phyloP scores from a whole-genome alignment of 2,888 invertebrate species.

The Eilema griseolum region DNA sequence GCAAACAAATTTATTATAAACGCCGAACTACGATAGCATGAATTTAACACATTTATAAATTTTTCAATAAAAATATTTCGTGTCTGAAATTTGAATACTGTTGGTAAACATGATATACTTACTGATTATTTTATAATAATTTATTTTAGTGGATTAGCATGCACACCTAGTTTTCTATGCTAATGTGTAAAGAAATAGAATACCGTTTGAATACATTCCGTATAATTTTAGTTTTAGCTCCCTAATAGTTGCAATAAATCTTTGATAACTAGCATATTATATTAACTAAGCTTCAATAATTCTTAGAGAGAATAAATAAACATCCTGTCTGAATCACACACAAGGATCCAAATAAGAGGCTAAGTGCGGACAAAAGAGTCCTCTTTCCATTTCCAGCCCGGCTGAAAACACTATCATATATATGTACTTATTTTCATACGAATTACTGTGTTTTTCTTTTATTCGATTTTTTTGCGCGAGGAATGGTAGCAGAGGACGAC shows the following conservation, averaged over 20 bases:
- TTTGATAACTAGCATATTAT: slow-evolving; percentile 21
- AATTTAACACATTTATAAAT: not conserved
- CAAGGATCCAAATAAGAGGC: too few species aligned
- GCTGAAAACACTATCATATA: slow-evolving; percentile 26
- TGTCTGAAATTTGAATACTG: slow-evolving; percentile 5
- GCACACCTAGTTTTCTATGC: slow-evolving; percentile 27
- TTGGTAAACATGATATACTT: not conserved
- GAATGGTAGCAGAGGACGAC: slow-evolving; percentile 90
- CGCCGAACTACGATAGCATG: not conserved
- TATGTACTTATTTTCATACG: slow-evolving; percentile 51
- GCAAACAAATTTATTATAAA: not conserved
- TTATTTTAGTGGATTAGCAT: slow-evolving; percentile 26
- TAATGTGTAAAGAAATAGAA: slow-evolving; percentile 22
- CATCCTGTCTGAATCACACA: slow-evolving; percentile 27
- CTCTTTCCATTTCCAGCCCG: too few species aligned
- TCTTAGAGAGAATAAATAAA: slow-evolving; percentile 45
- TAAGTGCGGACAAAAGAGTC: too few species aligned
- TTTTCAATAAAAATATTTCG: not conserved
- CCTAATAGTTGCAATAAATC: slow-evolving; percentile 31
- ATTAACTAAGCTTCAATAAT: slow-evolving; percentile 23
- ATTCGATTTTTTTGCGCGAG: slow-evolving; percentile 90
- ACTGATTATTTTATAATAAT: slow-evolving; percentile 3
- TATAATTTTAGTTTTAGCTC: slow-evolving; percentile 38
- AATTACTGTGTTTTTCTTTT: slow-evolving; percentile 89
- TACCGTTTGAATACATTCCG: slow-evolving; percentile 28